Evolutionary conservation across 2,797 vertebrate genomes (phyloP).

Genomic region (Acanthurus tractus): DNA sequence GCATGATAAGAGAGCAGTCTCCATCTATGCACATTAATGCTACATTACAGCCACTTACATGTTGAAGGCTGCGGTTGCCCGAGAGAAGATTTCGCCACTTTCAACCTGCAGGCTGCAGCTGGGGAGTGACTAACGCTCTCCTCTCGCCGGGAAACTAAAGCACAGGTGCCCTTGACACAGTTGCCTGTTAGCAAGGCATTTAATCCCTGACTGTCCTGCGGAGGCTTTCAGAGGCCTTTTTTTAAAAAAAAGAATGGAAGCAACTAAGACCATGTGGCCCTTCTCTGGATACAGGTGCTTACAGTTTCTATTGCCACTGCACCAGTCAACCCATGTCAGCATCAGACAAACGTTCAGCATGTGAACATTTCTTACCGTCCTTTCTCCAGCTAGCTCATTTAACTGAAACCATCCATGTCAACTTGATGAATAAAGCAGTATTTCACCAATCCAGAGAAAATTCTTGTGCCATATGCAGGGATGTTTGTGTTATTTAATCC

Average conservation of each 20-base stretch:
- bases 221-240: not conserved
- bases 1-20: conserved; percentile 27
- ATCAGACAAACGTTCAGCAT: not conserved
- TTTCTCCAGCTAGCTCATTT: too few relatives aligned
- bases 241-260: not conserved
- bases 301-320: not conserved
- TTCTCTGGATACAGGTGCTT: not conserved
- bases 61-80: conserved; percentile 13
- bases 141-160: conserved; percentile 1
- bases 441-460: too few relatives aligned
- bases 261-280: not conserved
- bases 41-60: conserved; percentile 31
- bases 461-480: not conserved
- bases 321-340: not conserved
- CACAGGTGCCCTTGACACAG: conserved; percentile 31
- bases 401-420: not conserved
- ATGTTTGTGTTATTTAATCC: not conserved
- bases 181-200: conserved; percentile 17
- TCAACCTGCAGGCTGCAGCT: conserved; percentile 10
- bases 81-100: conserved; percentile 18
- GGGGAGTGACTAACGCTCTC: conserved; percentile 22
- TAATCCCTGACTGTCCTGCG: conserved; percentile 10
- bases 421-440: too few relatives aligned
- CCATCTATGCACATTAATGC: conserved; percentile 30
- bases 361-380: not conserved